Evolutionary conservation across 1,140 invertebrate genomes (phyloP).

Genomic region (Trichonephila clavata): DNA sequence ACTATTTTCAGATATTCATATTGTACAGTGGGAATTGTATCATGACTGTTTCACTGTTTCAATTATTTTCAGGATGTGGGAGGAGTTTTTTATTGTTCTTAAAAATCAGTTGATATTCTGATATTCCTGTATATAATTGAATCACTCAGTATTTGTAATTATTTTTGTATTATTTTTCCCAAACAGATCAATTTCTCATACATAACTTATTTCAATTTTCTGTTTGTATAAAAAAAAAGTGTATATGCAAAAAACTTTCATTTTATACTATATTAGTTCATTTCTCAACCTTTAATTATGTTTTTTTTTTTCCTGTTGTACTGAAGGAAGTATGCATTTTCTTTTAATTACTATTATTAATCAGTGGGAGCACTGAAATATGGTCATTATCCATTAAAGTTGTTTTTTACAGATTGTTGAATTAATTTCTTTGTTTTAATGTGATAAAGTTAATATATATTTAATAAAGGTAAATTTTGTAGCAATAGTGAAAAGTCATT

Average conservation of each 20-base stretch:
- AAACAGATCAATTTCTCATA: background rate
- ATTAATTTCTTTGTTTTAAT: background rate
- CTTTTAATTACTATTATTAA: background rate
- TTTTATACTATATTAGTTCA: too few species aligned
- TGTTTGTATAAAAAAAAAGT: background rate
- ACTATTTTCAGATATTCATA: background rate
- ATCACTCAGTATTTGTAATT: background rate
- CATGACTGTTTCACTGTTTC: background rate
- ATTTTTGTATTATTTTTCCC: conserved; percentile 15
- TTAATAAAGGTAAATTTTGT: too few species aligned
- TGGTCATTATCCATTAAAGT: background rate
- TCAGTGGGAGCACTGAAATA: background rate
- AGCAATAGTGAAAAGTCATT: too few species aligned
- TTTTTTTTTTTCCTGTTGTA: too few species aligned
- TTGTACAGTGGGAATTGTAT: conserved; percentile 32
- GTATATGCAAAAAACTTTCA: background rate
- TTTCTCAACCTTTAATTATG: too few species aligned
- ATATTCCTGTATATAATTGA: background rate
- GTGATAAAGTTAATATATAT: too few species aligned
- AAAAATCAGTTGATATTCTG: too few species aligned
- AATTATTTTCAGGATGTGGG: background rate
- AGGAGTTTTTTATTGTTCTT: background rate
- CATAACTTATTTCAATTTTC: background rate
- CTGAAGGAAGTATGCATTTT: background rate
- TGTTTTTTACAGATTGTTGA: background rate